These are phyloP conservation scores for Caenorhabditis sp. DNA, from an alignment of 2,888 invertebrate genomes.

Conservation along the genomic window DNA sequence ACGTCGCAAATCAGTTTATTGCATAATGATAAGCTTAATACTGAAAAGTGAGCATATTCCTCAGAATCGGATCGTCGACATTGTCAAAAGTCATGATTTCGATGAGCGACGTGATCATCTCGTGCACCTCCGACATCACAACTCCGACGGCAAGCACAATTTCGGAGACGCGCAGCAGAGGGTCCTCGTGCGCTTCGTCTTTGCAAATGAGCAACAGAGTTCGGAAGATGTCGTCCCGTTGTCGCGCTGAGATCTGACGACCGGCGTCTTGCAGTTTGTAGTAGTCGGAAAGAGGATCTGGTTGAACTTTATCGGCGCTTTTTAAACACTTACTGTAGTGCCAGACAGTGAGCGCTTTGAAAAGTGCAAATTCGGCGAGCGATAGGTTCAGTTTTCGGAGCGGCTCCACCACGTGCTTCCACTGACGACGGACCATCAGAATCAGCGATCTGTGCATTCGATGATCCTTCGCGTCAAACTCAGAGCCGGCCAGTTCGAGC, in stretches of 20 bases:
- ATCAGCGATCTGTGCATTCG: conserved; percentile 19
- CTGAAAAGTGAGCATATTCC: conserved; percentile 50
- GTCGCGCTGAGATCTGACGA: conserved; percentile 35
- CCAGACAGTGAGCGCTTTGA: conserved; percentile 56
- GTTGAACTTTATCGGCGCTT: background rate
- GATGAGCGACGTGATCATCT: conserved; percentile 40
- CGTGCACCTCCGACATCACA: conserved; percentile 52
- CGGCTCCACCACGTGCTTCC: conserved; percentile 41
- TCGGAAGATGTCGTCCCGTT: conserved; percentile 51
- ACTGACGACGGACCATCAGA: conserved; percentile 39
- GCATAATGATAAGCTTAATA: no score
- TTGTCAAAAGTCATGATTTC: conserved; percentile 39
- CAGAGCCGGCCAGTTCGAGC: no score
- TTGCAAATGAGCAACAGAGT: conserved; percentile 37
- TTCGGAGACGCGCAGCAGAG: conserved; percentile 36
- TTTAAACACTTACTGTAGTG: conserved; percentile 45
- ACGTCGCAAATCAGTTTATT: no score
- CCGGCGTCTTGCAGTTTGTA: conserved; percentile 51
- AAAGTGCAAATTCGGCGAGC: conserved; percentile 44
- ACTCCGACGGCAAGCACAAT: conserved; percentile 34
- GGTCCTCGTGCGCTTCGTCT: conserved; percentile 47
- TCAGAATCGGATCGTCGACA: conserved; percentile 49
- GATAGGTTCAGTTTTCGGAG: conserved; percentile 36
- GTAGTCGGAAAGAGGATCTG: conserved; percentile 31
- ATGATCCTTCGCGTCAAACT: no score